phyloP scores from a whole-genome alignment of 2,888 invertebrate species.

The Malacosoma neustria region DNA sequence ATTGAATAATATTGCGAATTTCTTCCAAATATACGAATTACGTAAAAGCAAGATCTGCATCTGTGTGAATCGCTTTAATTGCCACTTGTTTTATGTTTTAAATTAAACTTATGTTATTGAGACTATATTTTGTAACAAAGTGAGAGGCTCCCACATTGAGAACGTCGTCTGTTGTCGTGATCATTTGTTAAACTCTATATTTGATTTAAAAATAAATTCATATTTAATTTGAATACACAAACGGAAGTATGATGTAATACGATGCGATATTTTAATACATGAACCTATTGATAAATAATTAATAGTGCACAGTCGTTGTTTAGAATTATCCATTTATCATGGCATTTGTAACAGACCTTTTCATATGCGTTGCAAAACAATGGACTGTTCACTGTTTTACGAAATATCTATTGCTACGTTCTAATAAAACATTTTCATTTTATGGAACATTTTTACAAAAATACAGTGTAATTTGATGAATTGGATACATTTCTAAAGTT shows the following conservation, averaged over 20 bases:
- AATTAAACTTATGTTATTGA: slow-evolving; percentile 49
- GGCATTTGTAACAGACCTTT: slow-evolving; percentile 45
- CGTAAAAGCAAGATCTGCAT: slow-evolving; percentile 41
- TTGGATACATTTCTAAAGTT: neutral
- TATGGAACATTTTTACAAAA: slow-evolving; percentile 17
- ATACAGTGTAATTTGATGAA: neutral
- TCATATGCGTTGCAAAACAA: slow-evolving; percentile 56
- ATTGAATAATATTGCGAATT: slow-evolving; percentile 66
- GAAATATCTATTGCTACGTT: slow-evolving; percentile 37
- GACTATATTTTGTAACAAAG: slow-evolving; percentile 45
- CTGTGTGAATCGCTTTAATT: slow-evolving; percentile 63
- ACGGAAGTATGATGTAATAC: slow-evolving; percentile 32
- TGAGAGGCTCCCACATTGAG: slow-evolving; percentile 40
- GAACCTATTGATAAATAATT: slow-evolving; percentile 34
- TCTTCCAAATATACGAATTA: slow-evolving; percentile 53
- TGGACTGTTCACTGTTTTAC: slow-evolving; percentile 54
- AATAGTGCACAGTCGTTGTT: slow-evolving; percentile 42
- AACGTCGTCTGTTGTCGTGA: slow-evolving; percentile 4
- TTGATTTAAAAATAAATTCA: slow-evolving; percentile 19
- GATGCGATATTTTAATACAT: slow-evolving; percentile 24
- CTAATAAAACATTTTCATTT: slow-evolving; percentile 33
- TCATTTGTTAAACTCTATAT: slow-evolving; percentile 18
- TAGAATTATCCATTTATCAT: slow-evolving; percentile 48
- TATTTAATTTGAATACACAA: slow-evolving; percentile 19
- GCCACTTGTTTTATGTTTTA: slow-evolving; percentile 40